Evolutionary conservation across 2,797 vertebrate genomes (phyloP).

Genomic region (Lemur catta): DNA sequence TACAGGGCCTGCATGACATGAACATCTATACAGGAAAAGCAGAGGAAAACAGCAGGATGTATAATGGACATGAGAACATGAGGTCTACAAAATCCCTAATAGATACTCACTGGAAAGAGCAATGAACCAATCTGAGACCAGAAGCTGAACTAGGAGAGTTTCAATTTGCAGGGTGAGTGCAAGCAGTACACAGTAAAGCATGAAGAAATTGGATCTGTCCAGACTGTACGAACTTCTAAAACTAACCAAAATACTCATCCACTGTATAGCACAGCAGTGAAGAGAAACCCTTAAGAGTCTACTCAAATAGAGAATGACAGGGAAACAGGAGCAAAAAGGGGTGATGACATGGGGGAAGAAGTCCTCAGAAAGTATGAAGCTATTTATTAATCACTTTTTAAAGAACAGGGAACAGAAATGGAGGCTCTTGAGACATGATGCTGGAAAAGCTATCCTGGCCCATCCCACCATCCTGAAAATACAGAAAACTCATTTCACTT

Average conservation of each 20-base stretch:
- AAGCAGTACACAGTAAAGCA: background rate
- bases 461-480: constrained; percentile 49
- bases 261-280: background rate
- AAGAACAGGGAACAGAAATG: background rate
- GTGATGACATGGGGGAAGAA: background rate
- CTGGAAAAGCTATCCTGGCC: constrained; percentile 37
- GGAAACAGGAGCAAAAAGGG: background rate
- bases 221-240: background rate
- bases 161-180: background rate
- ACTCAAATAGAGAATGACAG: background rate
- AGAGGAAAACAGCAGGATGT: background rate
- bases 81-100: background rate
- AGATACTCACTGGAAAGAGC: background rate
- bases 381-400: background rate
- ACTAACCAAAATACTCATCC: background rate
- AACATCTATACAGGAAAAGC: background rate
- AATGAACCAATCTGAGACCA: background rate
- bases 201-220: background rate
- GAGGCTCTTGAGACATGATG: background rate
- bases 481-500: constrained; percentile 54
- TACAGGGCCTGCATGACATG: background rate
- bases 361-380: background rate
- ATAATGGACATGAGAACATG: background rate
- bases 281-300: background rate
- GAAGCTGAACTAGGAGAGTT: background rate